Conservation (phyloP, 2,113 vertebrate genomes). For the Todiramphus saurophagus region DNA sequence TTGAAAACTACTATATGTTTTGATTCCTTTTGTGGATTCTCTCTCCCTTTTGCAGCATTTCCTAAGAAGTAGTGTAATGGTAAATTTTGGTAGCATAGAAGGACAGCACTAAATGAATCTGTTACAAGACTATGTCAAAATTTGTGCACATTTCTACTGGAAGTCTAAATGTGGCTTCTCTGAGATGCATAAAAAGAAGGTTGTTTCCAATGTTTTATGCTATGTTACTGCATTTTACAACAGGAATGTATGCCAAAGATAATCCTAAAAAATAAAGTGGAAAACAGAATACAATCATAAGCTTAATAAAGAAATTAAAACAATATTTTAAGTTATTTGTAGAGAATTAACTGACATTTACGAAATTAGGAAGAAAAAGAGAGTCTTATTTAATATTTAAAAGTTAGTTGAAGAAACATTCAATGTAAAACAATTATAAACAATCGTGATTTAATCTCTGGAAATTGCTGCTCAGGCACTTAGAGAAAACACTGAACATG, state of each 20-base stretch:
- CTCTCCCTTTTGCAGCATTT: neutral
- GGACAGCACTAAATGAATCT: neutral
- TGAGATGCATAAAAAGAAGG: neutral
- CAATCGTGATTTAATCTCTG: neutral
- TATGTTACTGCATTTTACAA: neutral
- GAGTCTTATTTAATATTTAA: neutral
- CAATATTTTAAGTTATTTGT: neutral
- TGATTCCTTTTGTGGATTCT: neutral
- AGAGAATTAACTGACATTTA: neutral
- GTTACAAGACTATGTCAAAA: neutral
- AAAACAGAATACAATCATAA: neutral
- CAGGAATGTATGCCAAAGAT: neutral
- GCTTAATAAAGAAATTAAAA: neutral
- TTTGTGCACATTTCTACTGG: neutral
- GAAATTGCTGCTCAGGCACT: neutral
- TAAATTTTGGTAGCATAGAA: neutral
- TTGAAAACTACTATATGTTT: neutral
- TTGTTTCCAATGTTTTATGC: neutral
- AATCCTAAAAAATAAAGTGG: neutral
- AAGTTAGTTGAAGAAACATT: neutral
- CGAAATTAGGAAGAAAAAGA: neutral
- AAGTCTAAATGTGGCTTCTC: neutral
- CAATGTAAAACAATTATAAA: neutral
- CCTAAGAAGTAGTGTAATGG: neutral
- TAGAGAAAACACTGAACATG: neutral